Conservation (phyloP, 2,797 vertebrate genomes). For the Lithobates sylvaticus region DNA sequence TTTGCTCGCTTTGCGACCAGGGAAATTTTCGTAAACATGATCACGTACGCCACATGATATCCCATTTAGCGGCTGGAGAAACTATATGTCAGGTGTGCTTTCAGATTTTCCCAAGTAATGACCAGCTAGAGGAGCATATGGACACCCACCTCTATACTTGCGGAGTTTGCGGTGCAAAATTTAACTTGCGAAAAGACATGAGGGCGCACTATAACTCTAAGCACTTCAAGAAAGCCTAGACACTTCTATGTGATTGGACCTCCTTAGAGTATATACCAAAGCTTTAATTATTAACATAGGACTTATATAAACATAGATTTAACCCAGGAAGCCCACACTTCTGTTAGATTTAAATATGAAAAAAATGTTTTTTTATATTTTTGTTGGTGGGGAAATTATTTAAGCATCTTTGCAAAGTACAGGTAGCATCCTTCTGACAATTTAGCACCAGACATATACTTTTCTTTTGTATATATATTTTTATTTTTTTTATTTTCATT, state of each 20-base stretch:
- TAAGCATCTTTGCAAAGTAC: not conserved
- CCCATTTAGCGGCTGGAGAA: constrained; percentile 94
- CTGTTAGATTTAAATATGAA: not conserved
- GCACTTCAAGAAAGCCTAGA: constrained; percentile 87
- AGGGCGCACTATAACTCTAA: constrained; percentile 97
- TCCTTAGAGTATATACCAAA: constrained; percentile 21
- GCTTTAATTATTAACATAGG: not conserved
- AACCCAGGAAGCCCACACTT: not conserved
- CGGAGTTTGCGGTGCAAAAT: constrained; percentile 97
- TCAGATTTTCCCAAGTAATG: constrained; percentile 94
- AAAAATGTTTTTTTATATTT: not conserved
- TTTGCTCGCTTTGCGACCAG: constrained; percentile 97
- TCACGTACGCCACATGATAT: constrained; percentile 98
- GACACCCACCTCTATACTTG: constrained; percentile 98
- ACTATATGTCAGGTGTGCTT: constrained; percentile 99
- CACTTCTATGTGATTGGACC: not conserved
- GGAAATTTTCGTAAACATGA: constrained; percentile 99
- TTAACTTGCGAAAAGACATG: constrained; percentile 98
- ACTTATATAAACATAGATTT: not conserved
- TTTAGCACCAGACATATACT: not conserved
- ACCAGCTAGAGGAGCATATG: constrained; percentile 97
- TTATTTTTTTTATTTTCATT: not conserved
- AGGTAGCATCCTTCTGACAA: not conserved
- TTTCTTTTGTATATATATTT: not conserved
- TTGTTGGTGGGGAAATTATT: not conserved